phyloP scores from a whole-genome alignment of 2,113 vertebrate genomes.

The Todiramphus saurophagus region DNA sequence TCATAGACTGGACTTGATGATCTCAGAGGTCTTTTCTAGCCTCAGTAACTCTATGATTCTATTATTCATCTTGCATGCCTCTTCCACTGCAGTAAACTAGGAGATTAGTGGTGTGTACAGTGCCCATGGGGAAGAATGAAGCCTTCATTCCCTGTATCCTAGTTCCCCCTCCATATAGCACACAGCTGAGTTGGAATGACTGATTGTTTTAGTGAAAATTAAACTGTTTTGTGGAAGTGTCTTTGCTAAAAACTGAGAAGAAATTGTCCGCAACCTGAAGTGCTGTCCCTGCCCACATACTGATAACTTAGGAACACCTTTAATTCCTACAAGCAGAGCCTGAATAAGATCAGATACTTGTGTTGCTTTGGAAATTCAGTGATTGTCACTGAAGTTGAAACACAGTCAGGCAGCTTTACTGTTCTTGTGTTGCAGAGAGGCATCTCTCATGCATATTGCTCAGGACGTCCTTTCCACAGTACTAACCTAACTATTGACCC shows the following conservation, averaged over 20 bases:
- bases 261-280: background rate
- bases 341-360: background rate
- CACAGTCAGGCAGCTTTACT: background rate
- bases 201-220: background rate
- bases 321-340: background rate
- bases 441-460: background rate
- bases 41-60: no score
- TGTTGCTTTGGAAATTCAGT: background rate
- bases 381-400: background rate
- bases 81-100: background rate
- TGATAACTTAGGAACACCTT: background rate
- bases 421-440: background rate
- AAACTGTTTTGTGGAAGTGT: background rate
- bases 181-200: background rate
- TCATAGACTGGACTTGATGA: no score
- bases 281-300: accelerated
- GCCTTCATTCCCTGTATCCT: background rate
- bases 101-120: accelerated
- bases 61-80: background rate
- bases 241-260: background rate
- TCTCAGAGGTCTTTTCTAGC: no score
- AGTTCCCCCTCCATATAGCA: accelerated
- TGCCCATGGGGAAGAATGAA: background rate
- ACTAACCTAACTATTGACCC: background rate
- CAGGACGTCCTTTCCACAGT: background rate